A percentile compares a stretch with the other conserved stretches of the same genome.
These are phyloP conservation scores for Ammodytes dubius DNA, from an alignment of 2,113 vertebrate genomes.

Conservation along the genomic window DNA sequence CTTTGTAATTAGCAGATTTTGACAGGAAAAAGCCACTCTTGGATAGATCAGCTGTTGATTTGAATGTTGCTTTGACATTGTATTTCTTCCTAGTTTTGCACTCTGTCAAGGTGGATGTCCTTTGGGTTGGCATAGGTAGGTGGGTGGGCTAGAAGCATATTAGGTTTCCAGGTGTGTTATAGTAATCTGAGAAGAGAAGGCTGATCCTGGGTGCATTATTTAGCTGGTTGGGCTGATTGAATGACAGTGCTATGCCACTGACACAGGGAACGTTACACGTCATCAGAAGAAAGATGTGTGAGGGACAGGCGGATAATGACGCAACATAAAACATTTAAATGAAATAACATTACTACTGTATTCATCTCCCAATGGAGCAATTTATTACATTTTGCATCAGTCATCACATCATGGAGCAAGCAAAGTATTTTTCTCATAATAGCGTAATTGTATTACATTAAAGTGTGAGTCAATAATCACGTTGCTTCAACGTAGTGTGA, in stretches of 20 bases:
- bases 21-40: not conserved
- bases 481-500: no score
- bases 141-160: not conserved
- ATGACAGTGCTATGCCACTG: conserved; percentile 25
- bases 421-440: no score
- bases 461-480: no score
- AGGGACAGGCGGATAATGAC: no score
- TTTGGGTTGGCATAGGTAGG: not conserved
- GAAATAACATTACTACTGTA: no score
- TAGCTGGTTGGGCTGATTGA: conserved; percentile 52
- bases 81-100: not conserved
- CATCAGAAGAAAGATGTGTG: not conserved
- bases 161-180: conserved; percentile 44
- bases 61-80: not conserved
- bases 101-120: not conserved
- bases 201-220: conserved; percentile 76
- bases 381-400: no score
- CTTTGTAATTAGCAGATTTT: conserved; percentile 2
- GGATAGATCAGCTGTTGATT: not conserved
- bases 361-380: no score
- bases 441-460: no score
- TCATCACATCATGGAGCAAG: no score
- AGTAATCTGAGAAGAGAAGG: conserved; percentile 56
- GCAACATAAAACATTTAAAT: no score
- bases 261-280: not conserved